phyloP scores from a whole-genome alignment of 1,140 invertebrate species.

The Drosophila persimilis region DNA sequence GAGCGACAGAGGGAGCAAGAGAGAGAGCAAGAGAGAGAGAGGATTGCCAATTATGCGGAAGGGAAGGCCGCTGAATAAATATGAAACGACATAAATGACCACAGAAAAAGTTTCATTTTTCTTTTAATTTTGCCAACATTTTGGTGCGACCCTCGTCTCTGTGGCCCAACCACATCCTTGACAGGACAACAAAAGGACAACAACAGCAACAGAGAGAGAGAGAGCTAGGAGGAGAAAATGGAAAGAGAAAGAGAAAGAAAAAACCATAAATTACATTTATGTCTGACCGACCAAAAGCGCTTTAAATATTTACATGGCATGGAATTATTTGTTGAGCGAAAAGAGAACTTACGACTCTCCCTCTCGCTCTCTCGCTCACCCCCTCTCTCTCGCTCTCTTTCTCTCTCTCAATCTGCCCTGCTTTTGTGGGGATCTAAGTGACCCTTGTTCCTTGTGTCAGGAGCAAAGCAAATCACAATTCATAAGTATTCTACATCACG shows the following conservation, averaged over 20 bases:
- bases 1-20: conserved; percentile 16
- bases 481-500: too few species aligned
- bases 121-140: conserved; percentile 30
- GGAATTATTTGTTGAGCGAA: conserved; percentile 59
- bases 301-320: conserved; percentile 66
- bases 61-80: conserved; percentile 71
- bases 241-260: neutral
- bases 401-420: too few species aligned
- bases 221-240: conserved; percentile 62
- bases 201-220: conserved; percentile 56
- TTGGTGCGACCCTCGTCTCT: conserved; percentile 64
- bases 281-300: conserved; percentile 39
- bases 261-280: conserved; percentile 68
- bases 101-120: conserved; percentile 34
- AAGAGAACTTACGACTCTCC: neutral
- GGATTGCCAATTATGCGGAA: conserved; percentile 71
- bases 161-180: conserved; percentile 9
- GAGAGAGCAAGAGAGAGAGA: conserved; percentile 25
- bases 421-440: too few species aligned
- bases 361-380: too few species aligned
- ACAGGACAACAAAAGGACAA: conserved; percentile 36
- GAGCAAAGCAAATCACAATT: too few species aligned
- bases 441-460: too few species aligned
- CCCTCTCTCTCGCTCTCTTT: too few species aligned
- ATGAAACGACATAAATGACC: conserved; percentile 78